Percentiles rank a stretch among this genome's conserved stretches.
These are phyloP conservation scores for Paratilapia polleni DNA, from an alignment of 2,113 vertebrate genomes.

Conservation along the genomic window DNA sequence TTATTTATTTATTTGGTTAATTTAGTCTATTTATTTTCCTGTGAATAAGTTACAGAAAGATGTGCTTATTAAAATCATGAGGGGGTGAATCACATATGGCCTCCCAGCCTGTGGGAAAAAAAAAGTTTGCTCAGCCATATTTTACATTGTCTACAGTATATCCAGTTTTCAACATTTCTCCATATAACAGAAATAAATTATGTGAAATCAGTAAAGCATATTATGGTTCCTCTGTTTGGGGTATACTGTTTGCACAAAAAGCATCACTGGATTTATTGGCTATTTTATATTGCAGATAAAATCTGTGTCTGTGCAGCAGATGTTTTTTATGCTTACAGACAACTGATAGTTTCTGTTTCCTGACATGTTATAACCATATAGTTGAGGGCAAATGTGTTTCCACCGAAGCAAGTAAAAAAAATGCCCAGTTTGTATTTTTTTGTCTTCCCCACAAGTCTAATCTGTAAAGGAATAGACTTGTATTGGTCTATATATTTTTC, in stretches of 20 bases:
- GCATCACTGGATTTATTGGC: background rate
- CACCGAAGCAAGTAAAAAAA: no score
- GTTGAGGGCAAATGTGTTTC: background rate
- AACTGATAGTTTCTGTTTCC: background rate
- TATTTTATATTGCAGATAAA: background rate
- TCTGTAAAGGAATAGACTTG: background rate
- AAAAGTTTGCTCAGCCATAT: background rate
- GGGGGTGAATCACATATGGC: background rate
- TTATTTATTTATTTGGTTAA: background rate
- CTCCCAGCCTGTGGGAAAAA: background rate
- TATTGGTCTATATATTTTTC: no score
- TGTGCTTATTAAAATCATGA: background rate
- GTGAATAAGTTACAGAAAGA: background rate
- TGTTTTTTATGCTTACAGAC: background rate
- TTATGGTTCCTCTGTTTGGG: background rate
- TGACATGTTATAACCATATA: background rate
- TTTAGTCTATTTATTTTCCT: background rate
- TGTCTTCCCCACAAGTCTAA: background rate
- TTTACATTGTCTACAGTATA: background rate
- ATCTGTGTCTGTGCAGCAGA: background rate
- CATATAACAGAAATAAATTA: background rate
- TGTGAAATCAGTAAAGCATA: background rate
- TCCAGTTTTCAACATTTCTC: background rate
- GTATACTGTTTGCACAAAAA: background rate
- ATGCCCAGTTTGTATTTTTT: background rate